These are phyloP conservation scores for Carapus acus DNA, from an alignment of 2,797 vertebrate species.

Conservation along the genomic window DNA sequence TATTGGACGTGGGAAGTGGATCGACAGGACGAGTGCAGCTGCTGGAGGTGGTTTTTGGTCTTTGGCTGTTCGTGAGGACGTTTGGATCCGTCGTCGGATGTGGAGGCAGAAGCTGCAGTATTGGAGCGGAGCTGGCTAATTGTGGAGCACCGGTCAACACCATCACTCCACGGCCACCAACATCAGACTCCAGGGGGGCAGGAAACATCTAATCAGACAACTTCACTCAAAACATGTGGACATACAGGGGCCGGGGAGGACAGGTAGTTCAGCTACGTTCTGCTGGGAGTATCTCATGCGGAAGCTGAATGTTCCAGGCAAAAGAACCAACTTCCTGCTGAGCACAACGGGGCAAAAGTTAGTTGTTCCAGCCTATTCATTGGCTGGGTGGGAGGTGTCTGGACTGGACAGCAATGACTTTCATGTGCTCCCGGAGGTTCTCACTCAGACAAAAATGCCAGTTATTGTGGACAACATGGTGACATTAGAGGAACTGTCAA, in stretches of 20 bases:
- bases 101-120: too few relatives aligned
- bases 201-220: too few relatives aligned
- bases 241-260: background rate
- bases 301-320: conserved; percentile 5
- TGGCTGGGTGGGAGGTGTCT: conserved; percentile 9
- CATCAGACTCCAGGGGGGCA: too few relatives aligned
- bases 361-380: background rate
- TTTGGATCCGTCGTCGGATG: too few relatives aligned
- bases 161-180: too few relatives aligned
- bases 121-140: too few relatives aligned
- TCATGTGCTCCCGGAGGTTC: background rate
- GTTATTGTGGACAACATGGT: background rate
- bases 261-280: background rate
- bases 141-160: too few relatives aligned
- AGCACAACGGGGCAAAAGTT: background rate
- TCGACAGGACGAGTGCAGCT: too few relatives aligned
- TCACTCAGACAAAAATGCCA: conserved; percentile 21
- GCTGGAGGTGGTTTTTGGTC: too few relatives aligned
- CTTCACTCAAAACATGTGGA: background rate
- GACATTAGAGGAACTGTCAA: background rate
- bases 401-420: background rate
- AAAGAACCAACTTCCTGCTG: background rate
- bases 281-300: conserved; percentile 3
- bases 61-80: too few relatives aligned
- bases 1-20: too few relatives aligned